Percentiles rank a stretch among this genome's conserved stretches.
phyloP scores from a whole-genome alignment of 2,888 invertebrate species.

The Branchellion lobata region DNA sequence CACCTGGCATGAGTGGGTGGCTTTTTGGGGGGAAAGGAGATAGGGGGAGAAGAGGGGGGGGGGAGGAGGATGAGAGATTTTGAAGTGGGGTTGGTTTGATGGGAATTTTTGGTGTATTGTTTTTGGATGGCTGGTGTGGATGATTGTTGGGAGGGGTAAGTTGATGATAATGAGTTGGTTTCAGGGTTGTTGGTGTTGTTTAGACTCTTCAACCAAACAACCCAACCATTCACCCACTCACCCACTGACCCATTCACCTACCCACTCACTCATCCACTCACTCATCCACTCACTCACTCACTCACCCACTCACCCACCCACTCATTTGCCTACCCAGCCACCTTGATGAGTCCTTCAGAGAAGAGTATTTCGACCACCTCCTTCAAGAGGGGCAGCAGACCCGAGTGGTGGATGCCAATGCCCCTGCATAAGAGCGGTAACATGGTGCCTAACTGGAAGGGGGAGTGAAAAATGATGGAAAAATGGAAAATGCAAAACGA shows the following conservation, averaged over 20 bases:
- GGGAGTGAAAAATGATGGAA: constrained; percentile 66
- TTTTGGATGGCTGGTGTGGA: constrained; percentile 52
- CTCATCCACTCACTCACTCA: too few species aligned
- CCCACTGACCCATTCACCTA: too few species aligned
- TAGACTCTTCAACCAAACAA: too few species aligned
- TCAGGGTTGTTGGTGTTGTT: too few species aligned
- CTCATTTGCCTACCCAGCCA: constrained; percentile 54
- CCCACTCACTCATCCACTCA: too few species aligned
- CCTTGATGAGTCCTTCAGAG: constrained; percentile 92
- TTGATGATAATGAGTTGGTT: too few species aligned
- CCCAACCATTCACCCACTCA: too few species aligned
- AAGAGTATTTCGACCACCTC: constrained; percentile 98
- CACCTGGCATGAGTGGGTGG: too few species aligned
- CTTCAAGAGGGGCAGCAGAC: constrained; percentile 89
- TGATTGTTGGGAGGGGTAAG: too few species aligned
- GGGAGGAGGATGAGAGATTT: neutral
- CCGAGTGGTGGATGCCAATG: constrained; percentile 93
- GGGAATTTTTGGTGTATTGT: neutral
- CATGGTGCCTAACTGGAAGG: constrained; percentile 88
- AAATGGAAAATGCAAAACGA: neutral
- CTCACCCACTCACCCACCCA: too few species aligned
- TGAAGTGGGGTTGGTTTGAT: neutral
- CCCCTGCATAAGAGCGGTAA: constrained; percentile 87
- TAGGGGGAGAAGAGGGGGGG: too few species aligned
- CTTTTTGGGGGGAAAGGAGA: too few species aligned